Conservation (phyloP, 1,140 invertebrate species). For the Aphelinus atriplicis region DNA sequence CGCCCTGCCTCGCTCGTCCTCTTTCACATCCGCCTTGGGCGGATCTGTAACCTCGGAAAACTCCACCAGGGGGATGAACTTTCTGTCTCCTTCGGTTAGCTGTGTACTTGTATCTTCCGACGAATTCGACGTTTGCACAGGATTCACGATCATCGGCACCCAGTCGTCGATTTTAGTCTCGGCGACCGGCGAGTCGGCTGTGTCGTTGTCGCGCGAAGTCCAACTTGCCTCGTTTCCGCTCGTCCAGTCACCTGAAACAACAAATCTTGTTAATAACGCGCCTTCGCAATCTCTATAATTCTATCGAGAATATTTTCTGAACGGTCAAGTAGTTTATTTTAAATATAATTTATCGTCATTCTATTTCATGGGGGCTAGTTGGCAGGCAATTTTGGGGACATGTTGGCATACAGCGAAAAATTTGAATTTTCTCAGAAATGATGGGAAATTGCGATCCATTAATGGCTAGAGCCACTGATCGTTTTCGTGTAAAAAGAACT, state of each 20-base stretch:
- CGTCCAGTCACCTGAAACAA: conserved; percentile 47
- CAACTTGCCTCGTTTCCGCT: conserved; percentile 49
- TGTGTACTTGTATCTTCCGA: conserved; percentile 13
- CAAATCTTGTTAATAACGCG: no score
- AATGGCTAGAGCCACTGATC: no score
- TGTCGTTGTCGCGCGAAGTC: conserved; percentile 43
- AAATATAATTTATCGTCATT: no score
- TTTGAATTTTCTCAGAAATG: no score
- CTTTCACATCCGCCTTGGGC: conserved; percentile 37
- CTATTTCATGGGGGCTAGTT: no score
- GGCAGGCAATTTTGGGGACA: no score
- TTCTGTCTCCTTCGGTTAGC: conserved; percentile 42
- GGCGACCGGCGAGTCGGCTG: conserved; percentile 34
- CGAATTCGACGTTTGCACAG: neutral
- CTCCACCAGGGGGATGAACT: conserved; percentile 58
- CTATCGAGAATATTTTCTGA: no score
- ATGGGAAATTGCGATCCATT: no score
- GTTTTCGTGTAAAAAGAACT: no score
- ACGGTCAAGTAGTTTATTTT: no score
- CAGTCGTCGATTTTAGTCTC: conserved; percentile 56
- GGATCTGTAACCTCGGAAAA: conserved; percentile 42
- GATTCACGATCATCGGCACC: conserved; percentile 47
- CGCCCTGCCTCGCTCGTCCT: conserved; percentile 36
- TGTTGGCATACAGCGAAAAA: no score
- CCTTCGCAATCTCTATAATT: no score